Percentiles rank a stretch among this genome's conserved stretches.
Conservation (phyloP, 2,888 invertebrate genomes). For the Trisateles emortualis region DNA sequence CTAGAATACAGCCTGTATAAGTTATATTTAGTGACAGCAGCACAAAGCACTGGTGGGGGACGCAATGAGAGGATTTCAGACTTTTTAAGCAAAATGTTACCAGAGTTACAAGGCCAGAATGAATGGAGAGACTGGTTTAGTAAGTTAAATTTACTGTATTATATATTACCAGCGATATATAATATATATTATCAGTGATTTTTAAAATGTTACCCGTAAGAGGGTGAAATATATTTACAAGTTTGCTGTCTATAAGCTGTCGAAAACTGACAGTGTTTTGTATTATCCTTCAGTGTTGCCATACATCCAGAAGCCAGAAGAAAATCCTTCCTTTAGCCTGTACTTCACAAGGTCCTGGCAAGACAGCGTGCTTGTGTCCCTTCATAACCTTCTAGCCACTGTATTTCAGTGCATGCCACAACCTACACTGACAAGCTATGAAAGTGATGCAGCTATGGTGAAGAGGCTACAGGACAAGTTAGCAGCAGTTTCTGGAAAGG, state of each 20-base stretch:
- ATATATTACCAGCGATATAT: no score
- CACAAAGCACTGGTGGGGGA: conserved; percentile 89
- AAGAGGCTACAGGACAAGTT: conserved; percentile 95
- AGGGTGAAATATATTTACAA: no score
- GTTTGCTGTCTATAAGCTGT: no score
- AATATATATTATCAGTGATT: no score
- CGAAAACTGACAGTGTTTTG: no score
- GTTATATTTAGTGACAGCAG: conserved; percentile 95
- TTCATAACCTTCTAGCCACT: conserved; percentile 97
- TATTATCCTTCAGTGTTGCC: conserved; percentile 95
- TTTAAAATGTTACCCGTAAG: no score
- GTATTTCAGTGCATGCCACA: conserved; percentile 95
- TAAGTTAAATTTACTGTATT: conserved; percentile 82
- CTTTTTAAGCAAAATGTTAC: conserved; percentile 95
- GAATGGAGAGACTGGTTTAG: conserved; percentile 99
- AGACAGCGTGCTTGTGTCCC: conserved; percentile 95
- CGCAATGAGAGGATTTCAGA: conserved; percentile 95
- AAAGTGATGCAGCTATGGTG: conserved; percentile 93
- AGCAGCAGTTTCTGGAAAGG: conserved; percentile 86
- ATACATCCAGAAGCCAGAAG: conserved; percentile 96
- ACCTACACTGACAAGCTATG: conserved; percentile 94
- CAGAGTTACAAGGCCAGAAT: conserved; percentile 94
- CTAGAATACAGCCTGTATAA: conserved; percentile 95
- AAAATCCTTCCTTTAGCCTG: conserved; percentile 94
- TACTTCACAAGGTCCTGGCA: conserved; percentile 98